phyloP scores from a whole-genome alignment of 2,797 vertebrate species.

The Orestias chungarensis region DNA sequence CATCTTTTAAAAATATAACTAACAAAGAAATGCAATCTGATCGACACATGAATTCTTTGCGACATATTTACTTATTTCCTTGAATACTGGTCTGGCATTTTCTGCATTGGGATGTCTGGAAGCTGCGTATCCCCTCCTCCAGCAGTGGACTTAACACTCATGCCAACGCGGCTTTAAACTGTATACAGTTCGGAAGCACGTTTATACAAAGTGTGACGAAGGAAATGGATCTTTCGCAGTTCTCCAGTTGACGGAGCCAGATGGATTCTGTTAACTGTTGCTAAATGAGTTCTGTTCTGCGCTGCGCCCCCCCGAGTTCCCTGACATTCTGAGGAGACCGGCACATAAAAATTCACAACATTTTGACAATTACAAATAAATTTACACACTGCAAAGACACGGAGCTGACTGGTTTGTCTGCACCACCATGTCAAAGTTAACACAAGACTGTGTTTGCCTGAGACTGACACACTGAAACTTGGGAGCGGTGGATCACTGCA shows the following conservation, averaged over 20 bases:
- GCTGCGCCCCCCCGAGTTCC: slow-evolving; percentile 61
- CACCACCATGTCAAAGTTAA: slow-evolving; percentile 66
- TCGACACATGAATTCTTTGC: slow-evolving; percentile 20
- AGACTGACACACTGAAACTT: slow-evolving; percentile 57
- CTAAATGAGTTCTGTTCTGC: slow-evolving; percentile 72
- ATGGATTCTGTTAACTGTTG: slow-evolving; percentile 75
- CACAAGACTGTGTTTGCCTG: slow-evolving; percentile 58
- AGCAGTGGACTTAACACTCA: slow-evolving; percentile 47
- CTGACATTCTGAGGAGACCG: slow-evolving; percentile 64
- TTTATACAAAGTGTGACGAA: slow-evolving; percentile 74
- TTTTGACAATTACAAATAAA: slow-evolving; percentile 79
- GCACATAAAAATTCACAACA: slow-evolving; percentile 65
- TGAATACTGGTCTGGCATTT: not conserved
- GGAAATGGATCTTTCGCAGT: slow-evolving; percentile 74
- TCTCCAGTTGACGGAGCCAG: slow-evolving; percentile 70
- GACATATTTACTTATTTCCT: slow-evolving; percentile 18
- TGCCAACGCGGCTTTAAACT: slow-evolving; percentile 48
- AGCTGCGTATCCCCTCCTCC: slow-evolving; percentile 36
- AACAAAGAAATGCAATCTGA: slow-evolving; percentile 38
- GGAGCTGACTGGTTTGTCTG: slow-evolving; percentile 52
- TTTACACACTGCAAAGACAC: slow-evolving; percentile 43
- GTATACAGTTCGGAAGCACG: slow-evolving; percentile 70
- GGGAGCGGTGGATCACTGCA: no score
- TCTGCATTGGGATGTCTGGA: not conserved
- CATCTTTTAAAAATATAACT: slow-evolving; percentile 32